Evolutionary conservation across 1,140 invertebrate species (phyloP).

Genomic region (Pseudomyrmex cubaensis): DNA sequence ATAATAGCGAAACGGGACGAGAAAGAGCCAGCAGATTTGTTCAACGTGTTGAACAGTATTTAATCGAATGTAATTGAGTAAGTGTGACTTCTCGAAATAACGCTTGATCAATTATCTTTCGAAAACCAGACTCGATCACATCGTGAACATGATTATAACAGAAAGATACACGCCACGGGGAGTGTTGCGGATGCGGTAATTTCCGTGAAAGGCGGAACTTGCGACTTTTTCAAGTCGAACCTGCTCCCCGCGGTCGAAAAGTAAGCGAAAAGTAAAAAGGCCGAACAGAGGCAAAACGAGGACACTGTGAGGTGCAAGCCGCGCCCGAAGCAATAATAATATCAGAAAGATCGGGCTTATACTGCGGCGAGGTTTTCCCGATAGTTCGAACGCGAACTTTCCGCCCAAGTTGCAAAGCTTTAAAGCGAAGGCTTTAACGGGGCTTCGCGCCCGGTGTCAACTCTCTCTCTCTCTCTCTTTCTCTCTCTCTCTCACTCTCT

Average conservation of each 20-base stretch:
- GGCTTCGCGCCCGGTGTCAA: conserved; percentile 70
- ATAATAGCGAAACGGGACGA: neutral
- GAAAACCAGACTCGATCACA: neutral
- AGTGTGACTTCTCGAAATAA: neutral
- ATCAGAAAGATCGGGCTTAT: conserved; percentile 76
- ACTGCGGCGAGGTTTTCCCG: conserved; percentile 74
- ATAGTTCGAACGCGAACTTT: conserved; percentile 79
- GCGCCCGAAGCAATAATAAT: conserved; percentile 74
- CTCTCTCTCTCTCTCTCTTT: conserved; percentile 33
- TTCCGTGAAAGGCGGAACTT: neutral
- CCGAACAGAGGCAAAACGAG: conserved; percentile 64
- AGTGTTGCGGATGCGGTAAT: neutral
- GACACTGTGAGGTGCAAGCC: conserved; percentile 66
- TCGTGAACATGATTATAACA: neutral
- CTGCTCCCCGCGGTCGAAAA: conserved; percentile 56
- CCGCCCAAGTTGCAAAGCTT: conserved; percentile 76
- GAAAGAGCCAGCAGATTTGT: neutral
- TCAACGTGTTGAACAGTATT: neutral
- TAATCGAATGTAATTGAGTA: neutral
- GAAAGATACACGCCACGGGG: neutral
- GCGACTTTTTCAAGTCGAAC: neutral
- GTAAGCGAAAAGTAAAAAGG: conserved; percentile 69
- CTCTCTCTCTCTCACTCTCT: neutral
- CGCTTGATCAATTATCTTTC: neutral
- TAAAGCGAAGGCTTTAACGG: conserved; percentile 78